Percentiles rank a stretch among this genome's conserved stretches.
Evolutionary conservation across 2,113 vertebrate species (phyloP).

Genomic region (Xiphorhynchus elegans): DNA sequence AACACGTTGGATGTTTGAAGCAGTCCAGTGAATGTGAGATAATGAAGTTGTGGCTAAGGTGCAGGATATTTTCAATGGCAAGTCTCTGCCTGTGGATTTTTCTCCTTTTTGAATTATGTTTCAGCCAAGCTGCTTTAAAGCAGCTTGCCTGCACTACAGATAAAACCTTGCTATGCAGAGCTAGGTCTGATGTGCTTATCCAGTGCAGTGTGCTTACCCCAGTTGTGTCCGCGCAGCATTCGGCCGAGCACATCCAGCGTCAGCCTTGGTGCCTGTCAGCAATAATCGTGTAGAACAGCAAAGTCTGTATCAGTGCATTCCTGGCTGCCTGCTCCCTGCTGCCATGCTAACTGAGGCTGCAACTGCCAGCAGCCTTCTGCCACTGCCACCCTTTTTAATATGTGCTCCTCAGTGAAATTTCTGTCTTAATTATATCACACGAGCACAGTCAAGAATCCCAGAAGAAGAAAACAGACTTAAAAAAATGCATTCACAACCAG

Average conservation of each 20-base stretch:
- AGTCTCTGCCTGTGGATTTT: conserved; percentile 2
- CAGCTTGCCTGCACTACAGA: not conserved
- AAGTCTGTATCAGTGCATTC: not conserved
- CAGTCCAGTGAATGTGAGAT: conserved; percentile 46
- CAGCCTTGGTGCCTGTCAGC: not conserved
- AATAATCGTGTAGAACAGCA: not conserved
- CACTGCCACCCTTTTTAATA: no score
- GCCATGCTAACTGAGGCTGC: not conserved
- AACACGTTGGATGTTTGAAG: conserved; percentile 60
- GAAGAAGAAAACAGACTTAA: not conserved
- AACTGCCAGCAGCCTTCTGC: not conserved
- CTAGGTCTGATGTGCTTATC: conserved; percentile 13
- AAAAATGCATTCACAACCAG: not conserved
- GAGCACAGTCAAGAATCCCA: not conserved
- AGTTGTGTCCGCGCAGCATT: not conserved
- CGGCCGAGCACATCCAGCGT: not conserved
- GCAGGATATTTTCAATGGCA: conserved; percentile 31
- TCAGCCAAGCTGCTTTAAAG: conserved; percentile 10
- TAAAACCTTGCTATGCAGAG: not conserved
- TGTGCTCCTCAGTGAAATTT: not conserved
- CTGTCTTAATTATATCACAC: not conserved
- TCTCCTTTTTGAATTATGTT: not conserved
- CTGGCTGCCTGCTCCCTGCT: not conserved
- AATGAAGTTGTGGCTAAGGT: conserved; percentile 67
- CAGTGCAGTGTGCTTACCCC: not conserved